phyloP scores from a whole-genome alignment of 2,888 invertebrate species.

The Asteroscopus sphinx region DNA sequence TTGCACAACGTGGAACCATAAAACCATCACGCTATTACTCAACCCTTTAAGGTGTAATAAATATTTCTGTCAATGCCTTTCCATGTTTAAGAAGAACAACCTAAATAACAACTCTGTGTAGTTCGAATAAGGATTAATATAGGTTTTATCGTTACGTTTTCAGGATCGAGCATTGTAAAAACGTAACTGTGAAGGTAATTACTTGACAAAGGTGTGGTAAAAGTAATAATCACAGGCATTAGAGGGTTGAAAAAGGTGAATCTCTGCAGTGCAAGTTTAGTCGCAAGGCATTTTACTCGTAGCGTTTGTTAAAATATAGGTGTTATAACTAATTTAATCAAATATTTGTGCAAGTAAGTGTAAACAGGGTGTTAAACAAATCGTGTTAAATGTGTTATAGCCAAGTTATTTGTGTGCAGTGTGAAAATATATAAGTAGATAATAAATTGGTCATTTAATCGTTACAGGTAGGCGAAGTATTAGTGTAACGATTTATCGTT shows the following conservation, averaged over 20 bases:
- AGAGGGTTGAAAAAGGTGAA: constrained; percentile 66
- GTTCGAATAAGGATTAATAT: constrained; percentile 47
- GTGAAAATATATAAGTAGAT: constrained; percentile 41
- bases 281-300: constrained; percentile 63
- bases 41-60: constrained; percentile 88
- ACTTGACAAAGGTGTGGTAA: constrained; percentile 76
- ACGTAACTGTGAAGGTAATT: constrained; percentile 82
- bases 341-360: constrained; percentile 25
- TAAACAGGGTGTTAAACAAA: constrained; percentile 26
- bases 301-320: constrained; percentile 27
- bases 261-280: constrained; percentile 73
- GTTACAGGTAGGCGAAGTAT: constrained; percentile 39
- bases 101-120: constrained; percentile 56
- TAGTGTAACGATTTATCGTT: constrained; percentile 21
- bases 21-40: constrained; percentile 82
- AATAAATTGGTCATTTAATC: constrained; percentile 34
- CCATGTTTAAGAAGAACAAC: constrained; percentile 26
- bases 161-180: constrained; percentile 66
- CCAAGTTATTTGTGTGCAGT: constrained; percentile 40
- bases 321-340: constrained; percentile 17
- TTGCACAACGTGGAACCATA: constrained; percentile 86
- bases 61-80: constrained; percentile 75
- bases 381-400: constrained; percentile 14
- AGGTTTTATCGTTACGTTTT: constrained; percentile 3
- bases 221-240: constrained; percentile 83